Evolutionary conservation across 1,140 invertebrate genomes (phyloP), one percentile per base, ranked within the genome.

Genomic region (Lerema accius): DNA sequence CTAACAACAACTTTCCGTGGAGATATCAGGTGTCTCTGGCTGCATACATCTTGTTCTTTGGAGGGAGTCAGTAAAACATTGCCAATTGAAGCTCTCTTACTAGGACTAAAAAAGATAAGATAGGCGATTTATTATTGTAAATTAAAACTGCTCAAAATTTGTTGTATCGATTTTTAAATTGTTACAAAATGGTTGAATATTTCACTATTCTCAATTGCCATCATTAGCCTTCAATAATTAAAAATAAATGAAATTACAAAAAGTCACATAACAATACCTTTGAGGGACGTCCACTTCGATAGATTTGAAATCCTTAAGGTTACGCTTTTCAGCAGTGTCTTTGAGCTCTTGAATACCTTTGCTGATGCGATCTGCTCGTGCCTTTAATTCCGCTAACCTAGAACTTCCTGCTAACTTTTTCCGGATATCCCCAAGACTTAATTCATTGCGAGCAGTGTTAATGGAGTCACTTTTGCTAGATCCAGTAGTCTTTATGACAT

Each of bases 231-330:
- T n/a, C n/a, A n/a, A n/a, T n/a, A n/a, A n/a, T n/a, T n/a, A n/a
- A n/a, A n/a, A n/a, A n/a, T n/a, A n/a, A n/a, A n/a, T n/a, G n/a
- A n/a, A n/a, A n/a, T n/a, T n/a, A n/a, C n/a, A n/a, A n/a, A n/a
- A n/a, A n/a, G n/a, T n/a, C n/a, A n/a, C n/a, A 42, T 26, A 59
- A 73, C 73, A 84, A n/a, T 82, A 95, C 94, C 95, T 96, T 53
- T 92, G 80, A 46, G 94, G 92, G 70, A 96, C 92, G 91, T 95
- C 94, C 70, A 96, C 82, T 80, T 96, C 92, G 78, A 96, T 94
- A 14, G 93, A 93, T 56, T 94, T 93, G 72, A 96, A 96, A 73
- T 94, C 93, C 74, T 94, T 93, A 0, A 95, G 91, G 58, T 93
- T 92, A 10, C 92, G 73, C 50, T 82, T 82, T 76, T 67, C 78